These are phyloP conservation scores for Ganaspis sp. DNA, from an alignment of 1,140 invertebrate genomes.

Conservation along the genomic window DNA sequence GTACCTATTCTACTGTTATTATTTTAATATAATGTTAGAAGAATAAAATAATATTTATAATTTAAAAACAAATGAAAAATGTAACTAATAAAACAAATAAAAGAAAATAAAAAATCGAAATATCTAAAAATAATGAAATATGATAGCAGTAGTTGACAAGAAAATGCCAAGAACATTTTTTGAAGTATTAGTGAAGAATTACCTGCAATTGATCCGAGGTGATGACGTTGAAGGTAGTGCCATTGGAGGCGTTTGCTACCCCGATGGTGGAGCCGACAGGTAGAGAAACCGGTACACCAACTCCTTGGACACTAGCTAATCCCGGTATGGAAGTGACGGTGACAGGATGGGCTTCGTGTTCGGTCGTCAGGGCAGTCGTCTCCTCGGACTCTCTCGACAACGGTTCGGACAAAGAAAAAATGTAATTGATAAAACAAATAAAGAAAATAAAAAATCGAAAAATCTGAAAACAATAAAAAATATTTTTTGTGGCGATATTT, in stretches of 20 bases:
- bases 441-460: too few relatives aligned
- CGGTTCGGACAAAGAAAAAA: constrained; percentile 79
- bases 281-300: constrained; percentile 84
- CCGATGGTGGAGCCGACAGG: constrained; percentile 88
- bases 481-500: too few relatives aligned
- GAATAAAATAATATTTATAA: too few relatives aligned
- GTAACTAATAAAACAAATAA: too few relatives aligned
- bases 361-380: constrained; percentile 66
- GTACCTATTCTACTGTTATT: too few relatives aligned
- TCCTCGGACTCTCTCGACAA: constrained; percentile 78
- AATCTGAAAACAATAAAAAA: too few relatives aligned
- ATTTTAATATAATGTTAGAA: too few relatives aligned
- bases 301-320: constrained; percentile 70
- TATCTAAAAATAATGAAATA: too few relatives aligned
- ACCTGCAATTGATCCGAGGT: constrained; percentile 87
- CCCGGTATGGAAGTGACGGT: constrained; percentile 66
- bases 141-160: too few relatives aligned
- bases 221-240: constrained; percentile 89
- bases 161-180: constrained; percentile 17
- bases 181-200: not conserved
- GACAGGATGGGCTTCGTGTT: constrained; percentile 74
- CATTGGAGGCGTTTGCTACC: constrained; percentile 75
- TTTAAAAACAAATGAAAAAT: too few relatives aligned
- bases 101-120: too few relatives aligned
- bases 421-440: too few relatives aligned